Evolutionary conservation across 2,113 vertebrate genomes (phyloP).

Genomic region (Sebastes fasciatus): DNA sequence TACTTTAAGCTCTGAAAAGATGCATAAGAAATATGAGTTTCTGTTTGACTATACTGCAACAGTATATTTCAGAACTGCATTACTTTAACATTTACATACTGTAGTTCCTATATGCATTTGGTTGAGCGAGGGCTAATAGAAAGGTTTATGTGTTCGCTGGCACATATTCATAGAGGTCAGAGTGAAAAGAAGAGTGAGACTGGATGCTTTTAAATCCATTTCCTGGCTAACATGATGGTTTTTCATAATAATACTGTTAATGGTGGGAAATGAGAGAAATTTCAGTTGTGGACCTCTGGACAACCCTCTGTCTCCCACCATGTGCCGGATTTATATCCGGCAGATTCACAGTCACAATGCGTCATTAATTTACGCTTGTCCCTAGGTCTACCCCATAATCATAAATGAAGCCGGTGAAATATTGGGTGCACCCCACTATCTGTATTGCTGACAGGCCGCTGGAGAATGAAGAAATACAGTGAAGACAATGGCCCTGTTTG

Average conservation of each 20-base stretch:
- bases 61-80: not conserved
- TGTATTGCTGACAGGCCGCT: constrained; percentile 56
- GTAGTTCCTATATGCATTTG: constrained; percentile 1
- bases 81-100: not conserved
- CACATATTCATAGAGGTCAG: constrained; percentile 5
- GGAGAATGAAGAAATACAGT: constrained; percentile 52
- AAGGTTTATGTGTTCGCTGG: constrained; percentile 25
- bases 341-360: constrained; percentile 79
- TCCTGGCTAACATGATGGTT: constrained; percentile 39
- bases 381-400: constrained; percentile 72
- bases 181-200: constrained; percentile 52
- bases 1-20: not conserved
- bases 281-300: constrained; percentile 60
- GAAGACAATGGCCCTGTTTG: constrained; percentile 48
- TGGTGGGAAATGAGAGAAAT: constrained; percentile 62
- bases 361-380: constrained; percentile 79
- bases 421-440: constrained; percentile 53
- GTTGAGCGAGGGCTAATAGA: constrained; percentile 22
- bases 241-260: constrained; percentile 60
- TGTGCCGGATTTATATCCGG: constrained; percentile 76
- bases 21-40: not conserved
- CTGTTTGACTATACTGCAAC: not conserved
- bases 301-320: constrained; percentile 61
- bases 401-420: constrained; percentile 78
- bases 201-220: constrained; percentile 59